Evolutionary conservation across 2,113 vertebrate species (phyloP), one percentile per base, ranked within the genome.

Genomic region (Rhinolophus sinicus): DNA sequence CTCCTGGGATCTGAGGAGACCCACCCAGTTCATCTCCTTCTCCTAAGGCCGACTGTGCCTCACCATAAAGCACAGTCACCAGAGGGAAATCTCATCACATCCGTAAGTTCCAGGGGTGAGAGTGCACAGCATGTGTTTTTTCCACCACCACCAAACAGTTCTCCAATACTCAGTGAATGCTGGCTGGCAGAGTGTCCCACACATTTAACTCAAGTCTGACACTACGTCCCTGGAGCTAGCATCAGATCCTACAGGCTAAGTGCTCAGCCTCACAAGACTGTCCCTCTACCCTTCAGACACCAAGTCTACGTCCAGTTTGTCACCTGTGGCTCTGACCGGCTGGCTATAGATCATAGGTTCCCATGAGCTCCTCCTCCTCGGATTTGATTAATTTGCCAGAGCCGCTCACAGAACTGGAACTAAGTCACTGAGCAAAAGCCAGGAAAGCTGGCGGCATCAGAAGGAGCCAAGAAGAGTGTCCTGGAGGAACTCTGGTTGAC

Each of bases 171-270:
- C 47, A 54, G 35, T 5, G 40, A 62, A 60, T 26, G 30, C 47
- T 44, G 26, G 47, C 80, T 75, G 44, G 62, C n/a, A 1, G 0
- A 8, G 5, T 38, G 1, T 9, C 4, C 47, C 47, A n/a, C n/a
- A 76, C n/a, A 54, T 44, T n/a, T 84, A 85, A 15, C n/a, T 54
- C 33, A 19, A 8, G 52, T 62, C 44, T 75, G 56, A 52, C n/a
- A 35, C n/a, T 64, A 24, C 7, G 2, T 78, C 33, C 14, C 26
- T 26, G 21, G n/a, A 64, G 58, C 52, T 9, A 44, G 28, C 4
- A 8, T 24, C 13, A 35, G 13, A 35, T 84, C 82, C 30, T 38
- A 15, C 40, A 47, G 52, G 28, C 33, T 60, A 26, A 60, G 38
- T 14, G 69, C 13, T 62, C 30, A 88, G 52, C 38, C 30, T 75